Conservation (phyloP, 30 jellyfish, hydroid and myxozoan genomes). For the Phacellophora camtschatica region DNA sequence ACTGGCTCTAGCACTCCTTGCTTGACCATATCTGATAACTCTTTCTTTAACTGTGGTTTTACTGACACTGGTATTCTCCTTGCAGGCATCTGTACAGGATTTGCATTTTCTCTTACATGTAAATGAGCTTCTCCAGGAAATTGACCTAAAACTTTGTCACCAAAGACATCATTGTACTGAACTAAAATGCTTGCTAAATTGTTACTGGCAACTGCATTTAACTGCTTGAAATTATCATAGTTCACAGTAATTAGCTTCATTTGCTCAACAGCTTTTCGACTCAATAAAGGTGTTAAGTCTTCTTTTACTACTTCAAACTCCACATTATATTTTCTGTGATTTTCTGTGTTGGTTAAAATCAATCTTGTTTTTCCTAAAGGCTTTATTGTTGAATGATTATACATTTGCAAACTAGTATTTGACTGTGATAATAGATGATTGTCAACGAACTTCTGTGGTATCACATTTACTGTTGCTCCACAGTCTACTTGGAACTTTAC, state of each 20-base stretch:
- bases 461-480: neutral
- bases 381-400: constrained; percentile 2
- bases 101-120: constrained; percentile 14
- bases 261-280: constrained; percentile 23
- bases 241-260: constrained; percentile 17
- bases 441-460: neutral
- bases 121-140: constrained; percentile 29
- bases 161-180: constrained; percentile 34
- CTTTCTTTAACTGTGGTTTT: constrained; percentile 9
- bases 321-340: constrained; percentile 24
- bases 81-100: constrained; percentile 13
- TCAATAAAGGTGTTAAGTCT: constrained; percentile 10
- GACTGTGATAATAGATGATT: neutral
- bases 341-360: constrained; percentile 6
- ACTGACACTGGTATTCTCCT: constrained; percentile 35
- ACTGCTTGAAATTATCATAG: constrained; percentile 27
- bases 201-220: constrained; percentile 36
- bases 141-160: constrained; percentile 5
- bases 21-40: constrained; percentile 8
- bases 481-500: constrained; percentile 4
- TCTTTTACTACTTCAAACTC: constrained; percentile 31
- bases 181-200: constrained; percentile 14
- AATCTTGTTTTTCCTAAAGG: constrained; percentile 18
- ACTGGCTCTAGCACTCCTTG: constrained; percentile 41
- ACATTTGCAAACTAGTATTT: neutral